Evolutionary conservation across 2,113 vertebrate genomes (phyloP).

Genomic region (Macrotis lagotis): DNA sequence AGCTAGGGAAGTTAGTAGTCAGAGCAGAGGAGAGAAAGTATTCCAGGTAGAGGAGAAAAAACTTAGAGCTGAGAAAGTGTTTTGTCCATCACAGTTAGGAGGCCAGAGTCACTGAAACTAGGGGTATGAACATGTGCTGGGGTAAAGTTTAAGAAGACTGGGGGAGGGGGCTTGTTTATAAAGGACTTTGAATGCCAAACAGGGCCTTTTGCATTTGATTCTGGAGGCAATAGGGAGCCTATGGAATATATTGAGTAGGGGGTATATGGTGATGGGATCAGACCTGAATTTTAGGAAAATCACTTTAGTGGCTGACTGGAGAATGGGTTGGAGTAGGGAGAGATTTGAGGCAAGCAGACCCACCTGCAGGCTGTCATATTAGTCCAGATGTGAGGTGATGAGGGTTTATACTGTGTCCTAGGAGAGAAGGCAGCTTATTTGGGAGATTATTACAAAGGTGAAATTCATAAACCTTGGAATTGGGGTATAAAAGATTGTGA

Average conservation of each 20-base stretch:
- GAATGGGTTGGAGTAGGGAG: neutral
- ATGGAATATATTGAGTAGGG: neutral
- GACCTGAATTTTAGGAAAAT: neutral
- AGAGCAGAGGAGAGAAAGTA: neutral
- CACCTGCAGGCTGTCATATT: neutral
- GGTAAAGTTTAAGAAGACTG: neutral
- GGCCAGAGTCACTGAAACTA: neutral
- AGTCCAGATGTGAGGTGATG: neutral
- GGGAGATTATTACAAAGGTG: neutral
- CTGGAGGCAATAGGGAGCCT: neutral
- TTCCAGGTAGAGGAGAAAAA: too few species aligned
- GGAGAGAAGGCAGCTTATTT: neutral
- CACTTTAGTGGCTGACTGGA: neutral
- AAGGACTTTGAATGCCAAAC: neutral
- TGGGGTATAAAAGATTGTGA: neutral
- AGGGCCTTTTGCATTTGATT: neutral
- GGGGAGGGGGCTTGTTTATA: neutral
- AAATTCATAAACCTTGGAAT: neutral
- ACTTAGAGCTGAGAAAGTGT: neutral
- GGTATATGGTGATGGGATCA: neutral
- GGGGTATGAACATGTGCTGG: neutral
- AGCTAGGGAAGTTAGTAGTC: neutral
- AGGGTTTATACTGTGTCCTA: neutral
- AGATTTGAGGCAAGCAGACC: neutral
- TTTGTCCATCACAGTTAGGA: neutral